Evolutionary conservation across 2,888 invertebrate species (phyloP).

Genomic region (Sussaba pulchella): DNA sequence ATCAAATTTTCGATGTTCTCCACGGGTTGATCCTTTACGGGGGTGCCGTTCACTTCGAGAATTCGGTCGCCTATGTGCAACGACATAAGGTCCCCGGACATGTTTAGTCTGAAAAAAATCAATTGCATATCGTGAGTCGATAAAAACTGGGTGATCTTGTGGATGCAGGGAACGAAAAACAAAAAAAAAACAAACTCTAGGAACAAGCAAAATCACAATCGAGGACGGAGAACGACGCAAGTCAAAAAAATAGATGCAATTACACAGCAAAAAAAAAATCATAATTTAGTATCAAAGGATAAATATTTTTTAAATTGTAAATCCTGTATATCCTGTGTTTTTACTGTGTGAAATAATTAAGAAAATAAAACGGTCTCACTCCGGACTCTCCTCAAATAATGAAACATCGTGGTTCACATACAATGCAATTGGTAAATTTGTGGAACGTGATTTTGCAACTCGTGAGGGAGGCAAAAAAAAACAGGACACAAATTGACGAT

Average conservation of each 20-base stretch:
- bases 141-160: neutral
- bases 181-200: constrained; percentile 19
- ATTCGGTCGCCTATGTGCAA: constrained; percentile 97
- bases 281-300: neutral
- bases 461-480: constrained; percentile 8
- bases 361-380: neutral
- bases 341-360: neutral
- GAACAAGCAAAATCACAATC: constrained; percentile 30
- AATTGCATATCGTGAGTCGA: neutral
- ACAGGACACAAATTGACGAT: constrained; percentile 19
- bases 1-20: constrained; percentile 92
- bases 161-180: constrained; percentile 16
- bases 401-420: constrained; percentile 11
- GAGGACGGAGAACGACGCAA: constrained; percentile 11
- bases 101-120: constrained; percentile 89
- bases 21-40: constrained; percentile 92
- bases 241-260: constrained; percentile 29
- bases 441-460: constrained; percentile 29
- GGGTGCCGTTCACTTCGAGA: constrained; percentile 96
- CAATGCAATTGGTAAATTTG: constrained; percentile 34
- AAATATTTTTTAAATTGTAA: neutral
- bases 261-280: constrained; percentile 5
- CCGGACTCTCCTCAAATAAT: neutral
- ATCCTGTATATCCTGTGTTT: neutral
- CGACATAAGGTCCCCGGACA: constrained; percentile 92